Conservation (phyloP, 2,113 vertebrate species). For the Psilopsiagon aymara region DNA sequence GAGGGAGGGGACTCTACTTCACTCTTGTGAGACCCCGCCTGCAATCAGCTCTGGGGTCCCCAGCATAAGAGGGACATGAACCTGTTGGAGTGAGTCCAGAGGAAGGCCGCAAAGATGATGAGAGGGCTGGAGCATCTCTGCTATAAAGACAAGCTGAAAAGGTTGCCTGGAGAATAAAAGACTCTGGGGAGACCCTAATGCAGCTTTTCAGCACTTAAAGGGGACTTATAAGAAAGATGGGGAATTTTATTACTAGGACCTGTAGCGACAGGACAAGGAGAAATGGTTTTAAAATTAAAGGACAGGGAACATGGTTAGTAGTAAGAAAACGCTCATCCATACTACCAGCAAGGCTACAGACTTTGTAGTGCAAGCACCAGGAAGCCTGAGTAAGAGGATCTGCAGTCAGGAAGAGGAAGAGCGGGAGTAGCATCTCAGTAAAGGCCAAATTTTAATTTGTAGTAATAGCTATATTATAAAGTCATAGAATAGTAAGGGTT, state of each 20-base stretch:
- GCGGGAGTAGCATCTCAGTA: background rate
- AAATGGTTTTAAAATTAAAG: background rate
- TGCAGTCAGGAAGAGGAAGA: background rate
- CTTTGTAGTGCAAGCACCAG: background rate
- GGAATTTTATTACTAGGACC: background rate
- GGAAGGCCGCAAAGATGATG: background rate
- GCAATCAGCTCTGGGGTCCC: background rate
- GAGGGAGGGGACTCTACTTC: rapidly evolving
- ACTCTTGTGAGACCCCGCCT: background rate
- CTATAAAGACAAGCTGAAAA: background rate
- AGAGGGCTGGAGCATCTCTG: background rate
- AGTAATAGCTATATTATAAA: background rate
- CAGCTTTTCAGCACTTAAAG: background rate
- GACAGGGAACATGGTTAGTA: background rate
- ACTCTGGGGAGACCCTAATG: background rate
- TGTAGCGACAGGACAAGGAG: background rate
- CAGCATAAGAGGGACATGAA: background rate
- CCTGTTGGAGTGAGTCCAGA: background rate
- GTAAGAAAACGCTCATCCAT: background rate
- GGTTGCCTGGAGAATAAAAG: background rate
- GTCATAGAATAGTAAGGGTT: no score
- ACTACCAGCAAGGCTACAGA: background rate
- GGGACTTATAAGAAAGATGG: background rate
- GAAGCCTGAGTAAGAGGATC: background rate
- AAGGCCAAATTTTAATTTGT: background rate